A percentile compares a stretch with the other conserved stretches of the same genome.
phyloP scores from a whole-genome alignment of 2,113 vertebrate species.

The Athene noctua region DNA sequence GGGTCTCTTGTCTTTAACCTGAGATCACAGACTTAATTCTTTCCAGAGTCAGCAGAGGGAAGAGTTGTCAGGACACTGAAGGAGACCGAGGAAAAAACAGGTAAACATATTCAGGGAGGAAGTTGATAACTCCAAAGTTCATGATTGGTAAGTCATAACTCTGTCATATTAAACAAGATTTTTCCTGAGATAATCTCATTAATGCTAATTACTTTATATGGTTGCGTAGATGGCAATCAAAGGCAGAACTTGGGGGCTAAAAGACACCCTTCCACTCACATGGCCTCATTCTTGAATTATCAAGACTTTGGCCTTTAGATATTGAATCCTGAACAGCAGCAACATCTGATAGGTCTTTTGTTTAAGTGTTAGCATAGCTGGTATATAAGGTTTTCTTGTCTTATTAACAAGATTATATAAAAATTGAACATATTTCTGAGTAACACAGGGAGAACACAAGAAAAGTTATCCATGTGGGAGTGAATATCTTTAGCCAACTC shows the following conservation, averaged over 20 bases:
- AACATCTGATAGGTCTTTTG: not conserved
- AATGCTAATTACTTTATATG: not conserved
- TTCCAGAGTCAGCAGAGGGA: not conserved
- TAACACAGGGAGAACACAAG: not conserved
- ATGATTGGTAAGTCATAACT: not conserved
- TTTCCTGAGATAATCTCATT: not conserved
- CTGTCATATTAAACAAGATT: not conserved
- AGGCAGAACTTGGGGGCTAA: not conserved
- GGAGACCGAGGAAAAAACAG: not conserved
- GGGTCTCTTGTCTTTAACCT: too few species aligned
- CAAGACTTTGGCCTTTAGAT: not conserved
- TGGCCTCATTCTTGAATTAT: not conserved
- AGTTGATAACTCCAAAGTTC: not conserved
- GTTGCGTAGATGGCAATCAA: not conserved
- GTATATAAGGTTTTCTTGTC: not conserved
- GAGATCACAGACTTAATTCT: not conserved
- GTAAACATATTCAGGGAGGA: not conserved
- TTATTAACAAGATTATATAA: not conserved
- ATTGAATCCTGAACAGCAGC: not conserved
- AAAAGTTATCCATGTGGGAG: not conserved
- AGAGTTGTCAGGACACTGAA: not conserved
- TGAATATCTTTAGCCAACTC: not conserved
- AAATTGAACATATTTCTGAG: not conserved
- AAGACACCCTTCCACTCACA: not conserved
- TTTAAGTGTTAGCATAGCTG: not conserved